A percentile compares a stretch with the other conserved stretches of the same genome.
Conservation (phyloP, 2,888 invertebrate species). For the Thecocarcelia acutangulata region DNA sequence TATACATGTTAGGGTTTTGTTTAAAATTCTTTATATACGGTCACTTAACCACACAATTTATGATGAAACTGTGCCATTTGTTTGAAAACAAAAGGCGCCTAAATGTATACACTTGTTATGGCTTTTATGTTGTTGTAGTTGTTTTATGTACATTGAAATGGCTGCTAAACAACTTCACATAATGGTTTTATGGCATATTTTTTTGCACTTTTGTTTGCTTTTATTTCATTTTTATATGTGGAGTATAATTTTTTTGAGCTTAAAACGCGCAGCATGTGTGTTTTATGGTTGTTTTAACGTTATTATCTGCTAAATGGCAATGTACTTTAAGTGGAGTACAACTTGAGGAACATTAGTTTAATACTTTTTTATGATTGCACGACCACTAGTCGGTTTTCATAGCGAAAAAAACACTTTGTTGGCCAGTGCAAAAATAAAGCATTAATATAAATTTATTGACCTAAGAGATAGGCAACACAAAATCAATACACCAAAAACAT, state of each 20-base stretch:
- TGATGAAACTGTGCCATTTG: constrained; percentile 32
- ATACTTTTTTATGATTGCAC: constrained; percentile 44
- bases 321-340: constrained; percentile 61
- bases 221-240: not conserved
- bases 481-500: not conserved
- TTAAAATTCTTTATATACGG: constrained; percentile 7
- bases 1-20: not conserved
- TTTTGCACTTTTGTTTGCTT: constrained; percentile 34
- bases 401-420: not conserved
- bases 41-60: constrained; percentile 44
- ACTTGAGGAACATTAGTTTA: constrained; percentile 18
- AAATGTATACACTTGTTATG: constrained; percentile 62
- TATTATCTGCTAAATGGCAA: constrained; percentile 53
- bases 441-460: constrained; percentile 24
- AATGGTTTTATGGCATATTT: constrained; percentile 48
- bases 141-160: constrained; percentile 29
- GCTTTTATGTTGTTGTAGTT: constrained; percentile 23
- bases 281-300: constrained; percentile 38
- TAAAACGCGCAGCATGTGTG: constrained; percentile 31
- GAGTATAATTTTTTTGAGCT: constrained; percentile 27
- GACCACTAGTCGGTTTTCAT: constrained; percentile 44
- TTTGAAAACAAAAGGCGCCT: constrained; percentile 57
- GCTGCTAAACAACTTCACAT: constrained; percentile 28
- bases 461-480: constrained; percentile 34
- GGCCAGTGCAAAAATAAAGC: not conserved